Conservation (phyloP, 2,888 invertebrate genomes). For the Metallyticus violacea region DNA sequence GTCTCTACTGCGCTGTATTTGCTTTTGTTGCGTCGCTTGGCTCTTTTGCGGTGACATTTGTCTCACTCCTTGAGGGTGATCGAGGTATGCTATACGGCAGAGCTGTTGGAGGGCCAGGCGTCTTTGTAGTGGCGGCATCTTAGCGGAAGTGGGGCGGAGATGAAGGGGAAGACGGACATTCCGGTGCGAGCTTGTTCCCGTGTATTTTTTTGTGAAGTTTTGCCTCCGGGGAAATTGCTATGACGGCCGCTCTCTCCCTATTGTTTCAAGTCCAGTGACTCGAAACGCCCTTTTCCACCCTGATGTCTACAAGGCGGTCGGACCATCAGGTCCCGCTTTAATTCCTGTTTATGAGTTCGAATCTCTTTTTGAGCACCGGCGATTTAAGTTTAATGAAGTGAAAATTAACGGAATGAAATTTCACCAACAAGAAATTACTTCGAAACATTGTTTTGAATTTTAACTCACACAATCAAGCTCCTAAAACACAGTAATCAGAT, state of each 20-base stretch:
- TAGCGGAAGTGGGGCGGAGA: neutral
- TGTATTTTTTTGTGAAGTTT: neutral
- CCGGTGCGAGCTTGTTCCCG: neutral
- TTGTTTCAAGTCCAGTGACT: neutral
- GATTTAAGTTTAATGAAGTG: neutral
- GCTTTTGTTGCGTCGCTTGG: too few species aligned
- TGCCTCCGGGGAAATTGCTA: neutral
- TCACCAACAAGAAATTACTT: neutral
- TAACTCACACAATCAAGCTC: too few species aligned
- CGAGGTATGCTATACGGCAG: too few species aligned
- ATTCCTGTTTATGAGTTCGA: neutral
- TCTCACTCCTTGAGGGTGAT: too few species aligned
- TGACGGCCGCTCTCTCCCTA: neutral
- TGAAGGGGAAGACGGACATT: neutral
- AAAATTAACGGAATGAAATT: neutral
- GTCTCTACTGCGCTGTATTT: too few species aligned
- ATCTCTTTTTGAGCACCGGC: neutral
- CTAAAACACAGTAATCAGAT: too few species aligned
- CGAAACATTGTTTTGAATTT: neutral
- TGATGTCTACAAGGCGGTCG: neutral
- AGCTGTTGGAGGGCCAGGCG: too few species aligned
- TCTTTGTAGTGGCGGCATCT: neutral
- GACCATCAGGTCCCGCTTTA: neutral
- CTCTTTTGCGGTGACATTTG: too few species aligned
- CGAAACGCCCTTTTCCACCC: neutral